phyloP scores from a whole-genome alignment of 2,113 vertebrate species.

The Corythaeola cristata region DNA sequence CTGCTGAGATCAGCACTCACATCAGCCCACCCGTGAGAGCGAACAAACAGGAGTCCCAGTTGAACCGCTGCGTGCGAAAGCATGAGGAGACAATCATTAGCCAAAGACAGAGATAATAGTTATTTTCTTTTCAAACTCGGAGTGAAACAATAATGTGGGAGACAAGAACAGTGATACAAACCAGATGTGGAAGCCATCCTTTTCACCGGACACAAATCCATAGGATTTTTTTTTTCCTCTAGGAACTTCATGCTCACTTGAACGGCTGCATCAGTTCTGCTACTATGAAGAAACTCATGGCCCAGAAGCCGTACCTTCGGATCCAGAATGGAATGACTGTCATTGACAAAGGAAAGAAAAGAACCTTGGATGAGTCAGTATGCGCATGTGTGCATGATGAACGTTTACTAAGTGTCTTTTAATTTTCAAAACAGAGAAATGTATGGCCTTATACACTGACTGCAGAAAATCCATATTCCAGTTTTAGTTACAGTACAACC shows the following conservation, averaged over 20 bases:
- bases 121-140: not conserved
- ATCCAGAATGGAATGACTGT: constrained; percentile 85
- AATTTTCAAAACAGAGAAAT: not conserved
- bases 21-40: not conserved
- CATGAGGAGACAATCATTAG: not conserved
- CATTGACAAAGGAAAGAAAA: constrained; percentile 87
- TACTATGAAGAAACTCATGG: constrained; percentile 89
- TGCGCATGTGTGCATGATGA: accelerated
- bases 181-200: not conserved
- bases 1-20: accelerated
- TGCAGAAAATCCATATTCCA: not conserved
- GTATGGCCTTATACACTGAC: not conserved
- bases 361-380: constrained; percentile 90
- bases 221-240: not conserved
- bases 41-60: accelerated
- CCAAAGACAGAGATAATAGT: not conserved
- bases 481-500: not conserved
- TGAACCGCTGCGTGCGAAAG: not conserved
- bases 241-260: constrained; percentile 98
- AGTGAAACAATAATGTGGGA: not conserved
- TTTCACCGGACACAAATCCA: not conserved
- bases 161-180: no score
- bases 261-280: constrained; percentile 90
- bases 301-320: constrained; percentile 85
- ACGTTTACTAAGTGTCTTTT: not conserved